These are phyloP conservation scores for Tipula unca DNA, from an alignment of 2,888 invertebrate genomes.

Conservation along the genomic window DNA sequence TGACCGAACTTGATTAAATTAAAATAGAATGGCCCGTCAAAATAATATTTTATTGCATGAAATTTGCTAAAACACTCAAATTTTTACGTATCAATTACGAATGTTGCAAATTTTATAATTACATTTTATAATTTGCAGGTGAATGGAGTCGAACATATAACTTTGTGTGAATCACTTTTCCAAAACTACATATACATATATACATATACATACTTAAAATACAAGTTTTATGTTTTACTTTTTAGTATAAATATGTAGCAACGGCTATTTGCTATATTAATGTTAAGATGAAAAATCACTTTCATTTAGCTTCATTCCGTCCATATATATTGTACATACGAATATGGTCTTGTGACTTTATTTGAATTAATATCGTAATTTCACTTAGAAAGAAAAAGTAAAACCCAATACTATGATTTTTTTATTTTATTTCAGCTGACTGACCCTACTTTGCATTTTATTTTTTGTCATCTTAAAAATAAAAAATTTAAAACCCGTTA, in stretches of 20 bases:
- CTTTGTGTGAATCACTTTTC: too few relatives aligned
- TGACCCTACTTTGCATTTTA: not conserved
- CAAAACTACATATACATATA: too few relatives aligned
- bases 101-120: not conserved
- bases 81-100: not conserved
- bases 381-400: not conserved
- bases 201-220: too few relatives aligned
- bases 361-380: not conserved
- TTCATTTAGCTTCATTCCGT: not conserved
- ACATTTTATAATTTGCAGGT: not conserved
- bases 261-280: too few relatives aligned
- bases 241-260: too few relatives aligned
- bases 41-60: not conserved
- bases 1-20: not conserved
- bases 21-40: not conserved
- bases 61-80: not conserved
- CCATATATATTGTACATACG: not conserved
- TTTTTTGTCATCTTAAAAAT: too few relatives aligned
- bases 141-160: not conserved
- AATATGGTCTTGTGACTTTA: not conserved
- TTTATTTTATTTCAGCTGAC: not conserved
- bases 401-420: not conserved
- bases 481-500: not conserved
- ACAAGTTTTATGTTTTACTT: too few relatives aligned
- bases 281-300: not conserved